Evolutionary conservation across 2,797 vertebrate genomes (phyloP), one percentile per base, ranked within the genome.

Genomic region (Fringilla coelebs): DNA sequence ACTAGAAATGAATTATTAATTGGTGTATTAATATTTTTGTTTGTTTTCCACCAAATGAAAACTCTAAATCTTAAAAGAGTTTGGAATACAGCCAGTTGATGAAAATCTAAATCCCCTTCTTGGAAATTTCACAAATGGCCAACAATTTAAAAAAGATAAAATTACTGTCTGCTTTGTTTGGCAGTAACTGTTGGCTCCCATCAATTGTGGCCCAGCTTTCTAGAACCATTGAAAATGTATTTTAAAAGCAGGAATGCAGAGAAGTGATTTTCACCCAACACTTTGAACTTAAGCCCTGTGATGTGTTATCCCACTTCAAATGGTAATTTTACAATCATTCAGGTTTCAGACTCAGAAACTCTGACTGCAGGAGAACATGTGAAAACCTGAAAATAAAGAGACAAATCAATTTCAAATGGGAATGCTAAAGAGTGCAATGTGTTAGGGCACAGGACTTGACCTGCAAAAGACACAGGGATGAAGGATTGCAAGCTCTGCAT

Each of bases 331-430:
- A 63, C 55, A 32, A 45, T 38, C 43, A 74, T 61, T 81, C n/a
- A 31, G 6, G 40, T 61, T 79, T 74, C 28, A 58, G 8, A 49
- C 26, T 72, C 16, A 68, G 75, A 62, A 90, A 80, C 3, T 90
- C 52, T 43, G 49, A 60, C 41, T 80, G 36, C 40, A 65, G 49
- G 14, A 92, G 31, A 79, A 71, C 16, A 49, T 38, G 17, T 87
- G 45, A 79, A 84, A 88, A 92, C 40, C 10, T 41, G 31, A 95
- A 95, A 88, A 86, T 49, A 95, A 82, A 77, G 41, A 51, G 13
- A 80, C 15, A 65, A 83, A 87, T 80, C 22, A 26, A 38, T 85
- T 95, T 91, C 40, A 83, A 38, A 77, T 60, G 38, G 34, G 28
- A 91, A 60, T 86, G 22, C 49, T 57, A 91, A 86, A 87, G 48